Base-by-base conservation (phyloP, 2,113 vertebrate species). In the Myotis brandtii region DNA sequence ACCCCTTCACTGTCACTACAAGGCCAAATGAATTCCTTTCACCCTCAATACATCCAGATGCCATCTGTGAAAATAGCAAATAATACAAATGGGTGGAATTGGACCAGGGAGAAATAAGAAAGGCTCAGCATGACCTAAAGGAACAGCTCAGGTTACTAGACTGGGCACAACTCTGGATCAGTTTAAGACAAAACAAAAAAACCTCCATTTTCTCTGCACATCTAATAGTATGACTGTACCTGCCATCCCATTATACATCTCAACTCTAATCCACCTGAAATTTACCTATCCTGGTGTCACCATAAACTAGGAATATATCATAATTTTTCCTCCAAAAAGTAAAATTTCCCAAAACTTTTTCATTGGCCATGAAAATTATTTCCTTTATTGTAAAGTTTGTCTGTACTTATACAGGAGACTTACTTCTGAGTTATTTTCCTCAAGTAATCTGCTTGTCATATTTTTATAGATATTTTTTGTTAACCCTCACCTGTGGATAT, bases 161-260 rank as follows among this genome's bases (percentile, higher is more conserved):
- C 4, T 73, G 46, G 21, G 16, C 30, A 75, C n/a, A 46, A 85
- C 32, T 34, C 77, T 18, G 17, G 21, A 50, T 67, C 40, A 37
- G 16, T 52, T 96, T 93, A 81, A 91, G 46, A 59, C 37, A 87
- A 86, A 85, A 66, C 20, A 59, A 52, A 69, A 86, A 37, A 34
- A 46, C 11, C 54, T 56, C 6, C 8, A 73, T 70, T 93, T 87
- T 72, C 88, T 91, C 69, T 79, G 21, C 2, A 34, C 8, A 32
- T 67, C 64, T 72, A 59, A 52, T 0, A 50, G 11, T 69, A 9
- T 34, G 21, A 80, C 32, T 84, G 43, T 12, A 56, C 16, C 10
- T 34, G 48, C 30, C 64, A 83, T 27, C 54, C 23, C 3, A 0
- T 46, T 93, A 86, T 6, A 46, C 16, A 86, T 62, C 69, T 83